Percentiles rank a stretch among this genome's conserved stretches.
Evolutionary conservation across 2,113 vertebrate genomes (phyloP).

Genomic region (Mesoclemmys tuberculata): DNA sequence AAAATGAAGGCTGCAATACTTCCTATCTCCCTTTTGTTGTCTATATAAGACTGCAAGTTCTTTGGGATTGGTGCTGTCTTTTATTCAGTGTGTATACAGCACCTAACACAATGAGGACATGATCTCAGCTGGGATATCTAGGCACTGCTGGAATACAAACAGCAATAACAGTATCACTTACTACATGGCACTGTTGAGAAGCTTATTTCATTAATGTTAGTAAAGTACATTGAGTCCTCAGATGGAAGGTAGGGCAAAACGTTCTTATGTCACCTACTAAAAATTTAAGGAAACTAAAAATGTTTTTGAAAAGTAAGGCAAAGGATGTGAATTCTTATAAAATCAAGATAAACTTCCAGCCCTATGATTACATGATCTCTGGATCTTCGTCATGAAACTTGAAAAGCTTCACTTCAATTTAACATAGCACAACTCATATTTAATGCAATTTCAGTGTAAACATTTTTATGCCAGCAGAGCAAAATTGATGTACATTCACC

Average conservation of each 20-base stretch:
- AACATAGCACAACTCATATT: not conserved
- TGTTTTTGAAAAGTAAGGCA: not conserved
- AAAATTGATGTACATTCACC: rapidly evolving
- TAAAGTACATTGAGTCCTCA: not conserved
- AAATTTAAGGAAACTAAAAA: not conserved
- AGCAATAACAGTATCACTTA: not conserved
- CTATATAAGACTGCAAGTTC: rapidly evolving
- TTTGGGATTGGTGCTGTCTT: not conserved
- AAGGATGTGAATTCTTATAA: not conserved
- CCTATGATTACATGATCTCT: not conserved
- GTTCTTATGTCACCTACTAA: not conserved
- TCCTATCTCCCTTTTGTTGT: not conserved
- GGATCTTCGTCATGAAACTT: not conserved
- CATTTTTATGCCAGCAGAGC: not conserved
- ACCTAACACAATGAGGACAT: not conserved
- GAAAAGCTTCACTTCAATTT: rapidly evolving
- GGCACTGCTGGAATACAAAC: rapidly evolving
- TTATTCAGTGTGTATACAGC: rapidly evolving
- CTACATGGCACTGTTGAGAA: not conserved
- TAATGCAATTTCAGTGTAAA: not conserved
- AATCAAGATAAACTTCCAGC: not conserved
- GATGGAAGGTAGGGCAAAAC: not conserved
- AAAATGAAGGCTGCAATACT: rapidly evolving
- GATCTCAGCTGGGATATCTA: not conserved
- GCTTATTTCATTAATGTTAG: rapidly evolving